Base-by-base conservation (phyloP, 2,888 invertebrate genomes). In the Callyntrura guangdongensis region DNA sequence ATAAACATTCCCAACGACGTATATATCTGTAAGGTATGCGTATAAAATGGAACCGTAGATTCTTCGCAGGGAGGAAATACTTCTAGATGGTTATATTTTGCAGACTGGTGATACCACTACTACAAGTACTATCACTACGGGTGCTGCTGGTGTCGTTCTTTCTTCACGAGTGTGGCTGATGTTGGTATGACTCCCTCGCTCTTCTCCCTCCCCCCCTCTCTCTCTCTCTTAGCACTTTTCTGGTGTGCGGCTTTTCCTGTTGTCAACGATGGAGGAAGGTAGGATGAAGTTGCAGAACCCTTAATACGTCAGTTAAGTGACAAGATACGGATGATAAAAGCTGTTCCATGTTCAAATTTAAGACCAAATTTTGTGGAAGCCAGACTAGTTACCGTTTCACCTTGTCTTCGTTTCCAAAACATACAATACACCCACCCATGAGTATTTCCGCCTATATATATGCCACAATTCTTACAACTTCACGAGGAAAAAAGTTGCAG, bases 321-420 rank as follows among this genome's bases (percentile, higher is more conserved):
- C 90, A 90, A 86, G 90, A 92, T 92, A 92, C 92, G 92, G 92
- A 92, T 89, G 93, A 92, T 94, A 94, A 94, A 94, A 94, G 94
- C 92, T 86, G 93, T 93, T 94, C 91, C 94, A 91, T 94, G 94
- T 94, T 94, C 92, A 86, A 90, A 93, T 93, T 90, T 83, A 83
- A 86, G 91, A 86, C 87, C 92, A 92, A 90, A 90, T 90, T 91
- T 88, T 74, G 72, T 67, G 77, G 79, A 84, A 91, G 86, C 47
- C 56, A 49, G 69, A 17, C 87, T 82, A 91, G 87, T 87, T 82
- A 91, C 82, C 86, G 61, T 90, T 90, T 89, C 69, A 87, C 88
- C 82, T 88, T 59, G 56, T 67, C 9, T 27, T 82, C 82, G 61
- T 61, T 53, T 27, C 56, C 53, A 79, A 20, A 79, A 49, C 67